phyloP scores from a whole-genome alignment of 2,888 invertebrate species.

The Sthenelais limicola region DNA sequence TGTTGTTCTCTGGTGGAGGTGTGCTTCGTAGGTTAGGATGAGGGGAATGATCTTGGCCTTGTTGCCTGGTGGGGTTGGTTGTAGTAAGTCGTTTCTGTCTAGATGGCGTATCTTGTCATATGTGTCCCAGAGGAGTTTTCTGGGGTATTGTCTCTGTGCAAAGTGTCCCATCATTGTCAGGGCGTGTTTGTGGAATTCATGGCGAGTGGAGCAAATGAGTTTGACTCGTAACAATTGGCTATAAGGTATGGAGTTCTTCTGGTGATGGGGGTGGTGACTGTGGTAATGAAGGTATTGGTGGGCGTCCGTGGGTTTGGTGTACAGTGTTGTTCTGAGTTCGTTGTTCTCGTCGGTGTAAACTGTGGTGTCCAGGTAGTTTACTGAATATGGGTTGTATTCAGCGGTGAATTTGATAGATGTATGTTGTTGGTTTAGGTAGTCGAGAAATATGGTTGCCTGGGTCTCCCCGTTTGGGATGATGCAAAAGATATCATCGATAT shows the following conservation, averaged over 20 bases:
- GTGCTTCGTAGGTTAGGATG: too few relatives aligned
- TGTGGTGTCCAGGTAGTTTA: background rate
- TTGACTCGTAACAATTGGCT: background rate
- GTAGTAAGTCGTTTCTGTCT: too few relatives aligned
- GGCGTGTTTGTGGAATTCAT: background rate
- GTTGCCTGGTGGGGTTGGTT: too few relatives aligned
- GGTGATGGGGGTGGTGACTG: constrained; percentile 1
- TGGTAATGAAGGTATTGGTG: background rate
- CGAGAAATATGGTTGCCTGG: background rate
- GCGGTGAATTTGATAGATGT: constrained; percentile 12
- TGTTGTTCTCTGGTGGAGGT: too few relatives aligned
- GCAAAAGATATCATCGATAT: background rate
- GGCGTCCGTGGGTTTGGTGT: constrained; percentile 11
- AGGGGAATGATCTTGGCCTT: too few relatives aligned
- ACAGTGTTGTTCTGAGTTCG: background rate
- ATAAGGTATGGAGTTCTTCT: constrained; percentile 3
- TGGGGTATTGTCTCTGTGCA: background rate
- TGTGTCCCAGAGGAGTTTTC: background rate
- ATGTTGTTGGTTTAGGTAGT: background rate
- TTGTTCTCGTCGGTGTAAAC: background rate
- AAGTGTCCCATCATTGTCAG: background rate
- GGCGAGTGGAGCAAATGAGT: background rate
- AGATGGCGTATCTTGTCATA: too few relatives aligned
- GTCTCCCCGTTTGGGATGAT: background rate
- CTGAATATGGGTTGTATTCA: too few relatives aligned